A percentile compares a stretch with the other conserved stretches of the same genome.
Conservation (phyloP, 2,888 invertebrate genomes). For the Argyresthia goedartella region DNA sequence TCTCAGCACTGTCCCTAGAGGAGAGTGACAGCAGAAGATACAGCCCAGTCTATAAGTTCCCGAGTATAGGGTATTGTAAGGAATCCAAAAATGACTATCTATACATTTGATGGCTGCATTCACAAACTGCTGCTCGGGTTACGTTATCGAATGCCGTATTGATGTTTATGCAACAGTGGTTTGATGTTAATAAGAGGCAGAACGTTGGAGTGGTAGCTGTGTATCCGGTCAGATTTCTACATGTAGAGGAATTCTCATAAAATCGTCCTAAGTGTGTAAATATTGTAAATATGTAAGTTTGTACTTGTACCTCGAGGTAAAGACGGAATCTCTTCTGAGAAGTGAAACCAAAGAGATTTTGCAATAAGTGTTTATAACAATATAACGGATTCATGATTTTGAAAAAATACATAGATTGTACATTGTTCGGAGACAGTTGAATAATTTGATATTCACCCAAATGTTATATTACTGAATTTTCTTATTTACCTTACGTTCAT, state of each 20-base stretch:
- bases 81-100: constrained; percentile 61
- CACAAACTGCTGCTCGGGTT: too few species aligned
- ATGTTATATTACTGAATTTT: too few species aligned
- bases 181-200: too few species aligned
- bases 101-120: constrained; percentile 48
- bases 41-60: constrained; percentile 63
- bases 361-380: constrained; percentile 15
- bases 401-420: constrained; percentile 14
- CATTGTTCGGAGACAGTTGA: too few species aligned
- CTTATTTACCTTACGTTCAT: too few species aligned
- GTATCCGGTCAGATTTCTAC: too few species aligned
- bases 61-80: constrained; percentile 56
- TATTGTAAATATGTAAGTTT: constrained; percentile 18
- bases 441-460: too few species aligned
- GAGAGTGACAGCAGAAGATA: constrained; percentile 51
- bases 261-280: constrained; percentile 26
- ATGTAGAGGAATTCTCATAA: too few species aligned
- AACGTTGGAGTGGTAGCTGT: too few species aligned
- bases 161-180: too few species aligned
- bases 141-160: too few species aligned
- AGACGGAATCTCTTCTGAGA: neutral
- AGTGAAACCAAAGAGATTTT: constrained; percentile 59
- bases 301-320: too few species aligned
- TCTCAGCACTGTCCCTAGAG: constrained; percentile 57
- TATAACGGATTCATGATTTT: constrained; percentile 14